Evolutionary conservation across 2,113 vertebrate species (phyloP).

Genomic region (Mustelus asterias): DNA sequence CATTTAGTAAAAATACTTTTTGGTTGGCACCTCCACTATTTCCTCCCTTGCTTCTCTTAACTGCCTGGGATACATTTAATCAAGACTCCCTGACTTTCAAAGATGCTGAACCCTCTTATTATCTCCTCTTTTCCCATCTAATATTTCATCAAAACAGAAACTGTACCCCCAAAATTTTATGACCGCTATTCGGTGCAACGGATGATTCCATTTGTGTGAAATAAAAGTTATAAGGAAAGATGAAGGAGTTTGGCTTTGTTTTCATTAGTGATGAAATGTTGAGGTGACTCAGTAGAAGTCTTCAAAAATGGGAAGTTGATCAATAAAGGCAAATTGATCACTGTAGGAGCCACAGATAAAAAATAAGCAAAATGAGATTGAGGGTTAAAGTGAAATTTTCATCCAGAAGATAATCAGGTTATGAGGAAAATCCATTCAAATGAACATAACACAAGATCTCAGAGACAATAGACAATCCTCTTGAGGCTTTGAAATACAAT

Average conservation of each 20-base stretch:
- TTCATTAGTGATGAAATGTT: neutral
- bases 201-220: neutral
- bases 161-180: neutral
- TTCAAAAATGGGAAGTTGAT: neutral
- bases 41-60: too few species aligned
- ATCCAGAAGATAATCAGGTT: neutral
- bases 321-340: neutral
- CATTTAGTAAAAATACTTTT: too few species aligned
- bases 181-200: neutral
- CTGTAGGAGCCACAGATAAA: neutral
- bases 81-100: neutral
- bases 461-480: neutral
- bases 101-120: neutral
- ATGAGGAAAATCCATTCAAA: neutral
- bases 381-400: neutral
- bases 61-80: neutral
- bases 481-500: neutral
- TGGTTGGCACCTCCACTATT: too few species aligned
- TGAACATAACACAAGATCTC: neutral
- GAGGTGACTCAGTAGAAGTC: neutral
- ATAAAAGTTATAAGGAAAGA: neutral
- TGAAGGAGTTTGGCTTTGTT: neutral
- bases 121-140: neutral
- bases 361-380: neutral
- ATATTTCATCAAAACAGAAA: neutral